A percentile compares a stretch with the other conserved stretches of the same genome.
These are phyloP conservation scores for Thryonomys swinderianus DNA, from an alignment of 2,113 vertebrate species.

Conservation along the genomic window DNA sequence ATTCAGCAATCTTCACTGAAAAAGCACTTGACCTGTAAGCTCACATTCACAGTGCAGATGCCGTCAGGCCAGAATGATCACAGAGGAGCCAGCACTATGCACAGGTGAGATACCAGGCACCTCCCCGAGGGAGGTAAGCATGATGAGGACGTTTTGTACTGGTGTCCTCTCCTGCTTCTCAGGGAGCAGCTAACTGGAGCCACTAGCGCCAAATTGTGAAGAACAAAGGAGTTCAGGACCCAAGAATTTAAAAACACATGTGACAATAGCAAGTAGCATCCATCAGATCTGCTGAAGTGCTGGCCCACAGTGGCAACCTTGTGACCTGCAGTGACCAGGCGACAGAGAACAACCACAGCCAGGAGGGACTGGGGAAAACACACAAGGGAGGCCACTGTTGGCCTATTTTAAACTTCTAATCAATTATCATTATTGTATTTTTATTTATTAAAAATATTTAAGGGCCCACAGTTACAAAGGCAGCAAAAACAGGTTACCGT, in stretches of 20 bases:
- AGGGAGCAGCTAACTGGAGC: neutral
- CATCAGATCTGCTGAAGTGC: neutral
- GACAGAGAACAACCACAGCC: neutral
- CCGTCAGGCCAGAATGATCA: neutral
- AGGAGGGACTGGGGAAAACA: neutral
- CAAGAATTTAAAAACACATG: conserved; percentile 2
- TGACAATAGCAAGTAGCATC: neutral
- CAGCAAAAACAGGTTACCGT: neutral
- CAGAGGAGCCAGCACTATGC: neutral
- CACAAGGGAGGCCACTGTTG: neutral
- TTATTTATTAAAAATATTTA: neutral
- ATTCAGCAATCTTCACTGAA: neutral
- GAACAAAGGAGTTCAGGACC: conserved; percentile 31
- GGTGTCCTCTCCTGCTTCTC: neutral
- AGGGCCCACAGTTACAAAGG: neutral
- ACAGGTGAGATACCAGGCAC: neutral
- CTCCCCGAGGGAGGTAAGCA: neutral
- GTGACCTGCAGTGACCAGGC: neutral
- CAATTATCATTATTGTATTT: neutral
- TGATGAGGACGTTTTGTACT: neutral
- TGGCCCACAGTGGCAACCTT: neutral
- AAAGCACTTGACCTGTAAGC: neutral
- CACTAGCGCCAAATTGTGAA: neutral
- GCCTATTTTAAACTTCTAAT: neutral
- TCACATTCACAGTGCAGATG: neutral